A percentile compares a stretch with the other conserved stretches of the same genome.
Conservation (phyloP, 1,140 invertebrate species). For the Drosophila erecta region DNA sequence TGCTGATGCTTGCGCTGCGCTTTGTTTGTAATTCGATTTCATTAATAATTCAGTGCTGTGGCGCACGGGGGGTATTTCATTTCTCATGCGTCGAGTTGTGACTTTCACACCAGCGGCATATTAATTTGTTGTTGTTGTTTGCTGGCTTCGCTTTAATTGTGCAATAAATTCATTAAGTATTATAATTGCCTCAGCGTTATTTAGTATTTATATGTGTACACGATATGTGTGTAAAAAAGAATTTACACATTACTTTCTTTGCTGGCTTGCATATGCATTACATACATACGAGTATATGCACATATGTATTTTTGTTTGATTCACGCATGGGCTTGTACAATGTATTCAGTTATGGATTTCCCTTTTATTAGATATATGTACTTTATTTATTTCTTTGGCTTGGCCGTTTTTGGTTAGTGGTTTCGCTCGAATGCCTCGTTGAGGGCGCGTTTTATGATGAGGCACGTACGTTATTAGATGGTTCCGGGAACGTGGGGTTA, state of each 20-base stretch:
- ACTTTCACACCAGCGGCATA: slow-evolving; percentile 72
- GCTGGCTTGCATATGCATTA: not conserved
- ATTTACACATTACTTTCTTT: slow-evolving; percentile 59
- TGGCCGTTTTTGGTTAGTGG: slow-evolving; percentile 65
- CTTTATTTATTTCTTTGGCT: slow-evolving; percentile 48
- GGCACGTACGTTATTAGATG: slow-evolving; percentile 64
- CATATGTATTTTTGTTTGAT: not conserved
- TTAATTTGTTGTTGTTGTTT: slow-evolving; percentile 43
- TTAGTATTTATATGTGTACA: slow-evolving; percentile 52
- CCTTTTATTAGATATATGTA: slow-evolving; percentile 19
- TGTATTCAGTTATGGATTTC: slow-evolving; percentile 21
- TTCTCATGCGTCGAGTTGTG: slow-evolving; percentile 56
- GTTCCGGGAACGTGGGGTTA: slow-evolving; percentile 12
- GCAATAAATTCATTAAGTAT: slow-evolving; percentile 81
- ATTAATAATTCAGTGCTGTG: slow-evolving; percentile 65
- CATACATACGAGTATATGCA: no score
- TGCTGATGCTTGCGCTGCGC: slow-evolving; percentile 7
- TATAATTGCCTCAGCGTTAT: slow-evolving; percentile 61
- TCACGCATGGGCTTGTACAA: slow-evolving; percentile 29
- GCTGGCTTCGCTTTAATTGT: slow-evolving; percentile 66
- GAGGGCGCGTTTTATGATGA: slow-evolving; percentile 73
- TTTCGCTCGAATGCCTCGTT: slow-evolving; percentile 63
- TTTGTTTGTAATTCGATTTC: slow-evolving; percentile 61
- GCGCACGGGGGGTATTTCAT: slow-evolving; percentile 7
- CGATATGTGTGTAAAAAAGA: slow-evolving; percentile 22